phyloP scores from a whole-genome alignment of 23 tunicate species.

The Halocynthia aurantium region DNA sequence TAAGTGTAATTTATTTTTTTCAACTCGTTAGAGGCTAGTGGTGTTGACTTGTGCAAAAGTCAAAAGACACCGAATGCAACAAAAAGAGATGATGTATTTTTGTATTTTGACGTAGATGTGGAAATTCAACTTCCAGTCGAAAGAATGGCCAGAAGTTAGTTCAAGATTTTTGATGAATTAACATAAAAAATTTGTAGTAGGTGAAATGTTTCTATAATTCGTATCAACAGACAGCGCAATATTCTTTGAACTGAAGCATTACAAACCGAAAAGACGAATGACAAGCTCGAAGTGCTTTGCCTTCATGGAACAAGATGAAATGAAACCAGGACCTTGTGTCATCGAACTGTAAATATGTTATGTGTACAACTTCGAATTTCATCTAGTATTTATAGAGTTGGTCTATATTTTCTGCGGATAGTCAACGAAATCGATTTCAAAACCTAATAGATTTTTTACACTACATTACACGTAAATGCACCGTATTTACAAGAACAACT shows the following conservation, averaged over 20 bases:
- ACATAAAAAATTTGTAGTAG: not conserved
- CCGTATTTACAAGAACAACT: no score
- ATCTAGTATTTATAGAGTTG: no score
- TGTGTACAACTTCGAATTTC: no score
- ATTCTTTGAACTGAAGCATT: constrained; percentile 59
- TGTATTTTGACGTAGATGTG: constrained; percentile 55
- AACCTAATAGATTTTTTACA: not conserved
- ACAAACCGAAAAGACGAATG: constrained; percentile 50
- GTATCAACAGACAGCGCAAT: constrained; percentile 52
- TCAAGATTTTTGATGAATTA: not conserved
- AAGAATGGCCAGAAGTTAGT: constrained; percentile 49
- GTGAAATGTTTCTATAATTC: not conserved
- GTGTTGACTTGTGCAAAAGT: constrained; percentile 59
- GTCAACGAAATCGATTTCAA: not conserved
- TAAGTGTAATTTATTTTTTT: not conserved
- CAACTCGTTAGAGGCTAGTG: constrained; percentile 26
- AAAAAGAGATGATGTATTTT: constrained; percentile 39
- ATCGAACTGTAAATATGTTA: constrained; percentile 63
- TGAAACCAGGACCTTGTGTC: constrained; percentile 88
- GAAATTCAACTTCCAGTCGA: constrained; percentile 69
- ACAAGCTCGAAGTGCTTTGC: constrained; percentile 69
- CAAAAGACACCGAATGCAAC: constrained; percentile 60
- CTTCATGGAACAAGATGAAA: constrained; percentile 90
- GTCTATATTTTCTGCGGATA: no score
- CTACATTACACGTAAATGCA: not conserved